Evolutionary conservation across 2,113 vertebrate genomes (phyloP).

Genomic region (Raja brachyura): DNA sequence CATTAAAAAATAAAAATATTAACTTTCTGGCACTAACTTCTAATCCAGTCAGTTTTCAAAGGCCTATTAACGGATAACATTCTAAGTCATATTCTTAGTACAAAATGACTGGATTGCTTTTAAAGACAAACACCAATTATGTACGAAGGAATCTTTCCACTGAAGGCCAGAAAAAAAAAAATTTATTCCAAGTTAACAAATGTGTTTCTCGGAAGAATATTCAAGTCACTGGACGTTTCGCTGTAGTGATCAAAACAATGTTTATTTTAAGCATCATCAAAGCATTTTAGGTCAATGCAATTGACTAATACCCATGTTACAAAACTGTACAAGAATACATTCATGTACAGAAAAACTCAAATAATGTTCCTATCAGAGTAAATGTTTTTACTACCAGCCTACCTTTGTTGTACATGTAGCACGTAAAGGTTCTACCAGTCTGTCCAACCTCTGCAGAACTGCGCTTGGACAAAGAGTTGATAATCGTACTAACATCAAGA

Average conservation of each 20-base stretch:
- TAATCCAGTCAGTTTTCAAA: neutral
- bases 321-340: neutral
- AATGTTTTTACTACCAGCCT: neutral
- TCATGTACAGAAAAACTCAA: neutral
- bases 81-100: neutral
- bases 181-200: neutral
- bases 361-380: no score
- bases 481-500: conserved; percentile 92
- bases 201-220: neutral
- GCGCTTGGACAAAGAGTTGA: conserved; percentile 94
- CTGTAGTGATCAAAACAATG: neutral
- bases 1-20: neutral
- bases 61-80: neutral
- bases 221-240: neutral
- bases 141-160: neutral
- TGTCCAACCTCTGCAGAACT: conserved; percentile 90
- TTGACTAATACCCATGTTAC: neutral
- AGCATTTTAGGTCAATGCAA: neutral
- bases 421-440: conserved; percentile 88
- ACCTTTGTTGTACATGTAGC: conserved; percentile 89
- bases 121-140: neutral
- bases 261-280: neutral
- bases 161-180: neutral
- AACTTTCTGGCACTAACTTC: neutral
- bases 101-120: neutral